Conservation (phyloP, 2,797 vertebrate genomes). For the Nyctalus aviator region DNA sequence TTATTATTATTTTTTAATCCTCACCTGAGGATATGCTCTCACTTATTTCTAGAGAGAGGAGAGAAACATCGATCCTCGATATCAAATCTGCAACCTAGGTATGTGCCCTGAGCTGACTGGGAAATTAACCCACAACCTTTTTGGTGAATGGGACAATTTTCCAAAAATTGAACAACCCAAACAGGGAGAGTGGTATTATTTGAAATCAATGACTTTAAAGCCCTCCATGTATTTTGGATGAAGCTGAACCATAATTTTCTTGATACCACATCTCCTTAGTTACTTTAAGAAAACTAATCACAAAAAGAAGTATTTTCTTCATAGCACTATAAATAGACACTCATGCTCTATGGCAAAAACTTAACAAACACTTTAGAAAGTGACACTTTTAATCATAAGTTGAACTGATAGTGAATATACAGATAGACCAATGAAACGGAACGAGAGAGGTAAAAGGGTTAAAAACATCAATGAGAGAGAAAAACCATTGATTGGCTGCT, state of each 20-base stretch:
- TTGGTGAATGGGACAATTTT: not conserved
- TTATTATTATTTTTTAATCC: slow-evolving; percentile 1
- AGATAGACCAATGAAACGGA: slow-evolving; percentile 6
- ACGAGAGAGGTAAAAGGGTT: no score
- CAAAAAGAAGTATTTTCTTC: slow-evolving; percentile 33
- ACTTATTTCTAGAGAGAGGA: not conserved
- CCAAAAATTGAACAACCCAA: not conserved
- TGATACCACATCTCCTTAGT: slow-evolving; percentile 28
- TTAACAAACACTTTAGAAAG: slow-evolving; percentile 12
- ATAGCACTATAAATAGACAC: slow-evolving; percentile 34
- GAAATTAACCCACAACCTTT: not conserved
- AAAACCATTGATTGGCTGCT: no score
- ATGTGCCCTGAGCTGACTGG: not conserved
- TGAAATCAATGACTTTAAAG: slow-evolving; percentile 39
- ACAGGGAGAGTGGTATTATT: slow-evolving; percentile 42
- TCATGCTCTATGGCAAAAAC: not conserved
- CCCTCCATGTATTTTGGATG: not conserved
- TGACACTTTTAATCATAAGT: slow-evolving; percentile 8
- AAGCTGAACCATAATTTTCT: not conserved
- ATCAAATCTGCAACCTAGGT: not conserved
- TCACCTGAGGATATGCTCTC: not conserved
- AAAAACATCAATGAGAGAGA: no score
- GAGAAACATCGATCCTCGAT: not conserved
- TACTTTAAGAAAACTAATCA: slow-evolving; percentile 57
- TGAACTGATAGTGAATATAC: not conserved